These are phyloP conservation scores for Drosophila fuyamai DNA, from an alignment of 1,140 invertebrate genomes.

Conservation along the genomic window DNA sequence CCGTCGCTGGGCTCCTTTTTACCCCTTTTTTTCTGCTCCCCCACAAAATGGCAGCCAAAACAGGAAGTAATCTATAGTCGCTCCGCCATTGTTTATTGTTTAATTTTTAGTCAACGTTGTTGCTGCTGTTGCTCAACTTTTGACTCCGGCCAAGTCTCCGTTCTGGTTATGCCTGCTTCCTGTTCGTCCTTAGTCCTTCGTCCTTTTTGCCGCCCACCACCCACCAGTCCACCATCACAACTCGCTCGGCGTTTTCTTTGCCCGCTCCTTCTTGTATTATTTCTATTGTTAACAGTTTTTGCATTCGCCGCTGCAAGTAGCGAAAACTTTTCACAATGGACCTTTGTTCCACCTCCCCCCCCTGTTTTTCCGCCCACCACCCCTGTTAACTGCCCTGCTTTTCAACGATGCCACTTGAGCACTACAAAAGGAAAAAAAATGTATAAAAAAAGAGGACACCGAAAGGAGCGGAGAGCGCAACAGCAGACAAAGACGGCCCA, in stretches of 20 bases:
- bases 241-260: constrained; percentile 15
- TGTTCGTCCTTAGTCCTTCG: constrained; percentile 16
- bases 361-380: neutral
- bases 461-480: constrained; percentile 4
- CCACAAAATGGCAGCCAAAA: constrained; percentile 75
- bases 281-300: constrained; percentile 83
- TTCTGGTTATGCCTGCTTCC: constrained; percentile 43
- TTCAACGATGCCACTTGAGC: constrained; percentile 73
- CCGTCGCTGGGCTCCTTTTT: neutral
- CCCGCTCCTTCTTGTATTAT: constrained; percentile 47
- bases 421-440: constrained; percentile 57
- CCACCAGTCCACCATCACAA: neutral
- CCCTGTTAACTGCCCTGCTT: neutral
- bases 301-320: constrained; percentile 77
- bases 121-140: constrained; percentile 42
- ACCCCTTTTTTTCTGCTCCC: constrained; percentile 11
- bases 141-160: constrained; percentile 43
- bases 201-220: neutral
- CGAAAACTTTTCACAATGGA: constrained; percentile 79
- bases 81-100: constrained; percentile 81
- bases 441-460: constrained; percentile 25
- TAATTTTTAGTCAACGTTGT: constrained; percentile 79
- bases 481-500: constrained; percentile 44
- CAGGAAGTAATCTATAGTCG: constrained; percentile 83
- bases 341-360: constrained; percentile 47